phyloP scores from a whole-genome alignment of 2,797 vertebrate genomes.

The Sebastes alutus region DNA sequence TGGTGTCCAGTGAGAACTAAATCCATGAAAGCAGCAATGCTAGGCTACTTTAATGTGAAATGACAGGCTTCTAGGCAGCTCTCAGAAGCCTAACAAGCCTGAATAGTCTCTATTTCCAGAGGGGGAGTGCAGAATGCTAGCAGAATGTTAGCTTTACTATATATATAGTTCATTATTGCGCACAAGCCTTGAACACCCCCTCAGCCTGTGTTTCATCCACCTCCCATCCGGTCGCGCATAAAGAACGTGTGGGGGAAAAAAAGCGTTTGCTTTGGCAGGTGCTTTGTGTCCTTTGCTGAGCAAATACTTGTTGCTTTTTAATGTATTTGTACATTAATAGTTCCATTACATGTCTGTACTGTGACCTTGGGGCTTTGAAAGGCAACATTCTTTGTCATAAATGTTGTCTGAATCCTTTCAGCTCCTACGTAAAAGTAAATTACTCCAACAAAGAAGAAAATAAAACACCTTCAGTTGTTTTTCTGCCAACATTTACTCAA shows the following conservation, averaged over 20 bases:
- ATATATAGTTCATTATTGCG: conserved; percentile 40
- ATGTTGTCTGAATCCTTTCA: background rate
- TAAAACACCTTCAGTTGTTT: background rate
- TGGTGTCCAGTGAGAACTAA: conserved; percentile 53
- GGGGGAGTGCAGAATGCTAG: conserved; percentile 13
- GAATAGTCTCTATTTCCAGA: conserved; percentile 52
- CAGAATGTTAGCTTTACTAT: conserved; percentile 32
- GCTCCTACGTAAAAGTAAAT: background rate
- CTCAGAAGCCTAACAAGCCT: conserved; percentile 53
- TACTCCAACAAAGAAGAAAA: background rate
- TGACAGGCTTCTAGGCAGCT: conserved; percentile 70
- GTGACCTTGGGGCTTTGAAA: conserved; percentile 10
- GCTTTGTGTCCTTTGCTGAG: conserved; percentile 13
- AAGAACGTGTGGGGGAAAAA: background rate
- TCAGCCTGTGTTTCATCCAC: conserved; percentile 11
- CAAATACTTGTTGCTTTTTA: conserved; percentile 17
- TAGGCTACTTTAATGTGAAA: conserved; percentile 70
- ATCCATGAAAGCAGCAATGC: conserved; percentile 62
- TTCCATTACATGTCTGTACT: background rate
- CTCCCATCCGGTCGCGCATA: background rate
- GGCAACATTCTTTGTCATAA: background rate
- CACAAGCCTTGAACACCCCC: conserved; percentile 25
- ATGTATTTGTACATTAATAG: background rate
- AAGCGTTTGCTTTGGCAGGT: background rate
- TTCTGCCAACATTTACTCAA: background rate